Base-by-base conservation (phyloP, 2,113 vertebrate genomes). In the Rhea americana region DNA sequence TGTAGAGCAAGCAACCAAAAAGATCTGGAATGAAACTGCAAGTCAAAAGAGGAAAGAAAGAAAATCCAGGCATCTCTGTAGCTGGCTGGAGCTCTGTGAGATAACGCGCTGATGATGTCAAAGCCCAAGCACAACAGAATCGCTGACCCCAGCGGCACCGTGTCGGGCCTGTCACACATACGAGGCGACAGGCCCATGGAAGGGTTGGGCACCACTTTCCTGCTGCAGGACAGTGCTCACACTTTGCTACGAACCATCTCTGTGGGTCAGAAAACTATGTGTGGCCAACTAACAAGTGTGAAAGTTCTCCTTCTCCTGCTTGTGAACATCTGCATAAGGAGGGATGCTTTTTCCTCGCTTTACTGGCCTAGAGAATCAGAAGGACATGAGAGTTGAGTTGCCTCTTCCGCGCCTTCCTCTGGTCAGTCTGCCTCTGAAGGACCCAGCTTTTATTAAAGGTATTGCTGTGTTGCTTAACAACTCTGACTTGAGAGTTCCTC, bases 381-480 rank as follows among this genome's bases (percentile, higher is more conserved):
- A 25, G 1, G 18, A 24, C 0, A 0, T 0, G 13, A 39, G 8
- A 2, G 2, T 11, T 20, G 14, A 37, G 32, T 26, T 32, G 41
- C 48, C 10, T 58, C 12, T 28, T 32, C 26, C 30, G 28, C 70
- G 12, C 18, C 18, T 48, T 48, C 75, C 53, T 35, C 1, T 0
- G 70, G 32, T 17, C 65, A 82, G 78, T 37, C 18, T 0, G 2
- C n/a, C 53, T 58, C 4, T 1, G 28, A 55, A 56, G 59, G 67
- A 85, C 28, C 13, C 63, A 39, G 45, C 12, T 74, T 59, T 70
- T 24, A 2, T 48, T 51, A 59, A 8, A 30, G 67, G 32, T 50
- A 26, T 3, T 39, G 5, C 30, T 83, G 67, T 0, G 0, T 22
- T 51, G 28, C 59, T 56, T 82, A n/a, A 35, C 0, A 7, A 48